Evolutionary conservation across 1,140 invertebrate species (phyloP), one percentile per base, ranked within the genome.

Genomic region (Mactra quadrangularis): DNA sequence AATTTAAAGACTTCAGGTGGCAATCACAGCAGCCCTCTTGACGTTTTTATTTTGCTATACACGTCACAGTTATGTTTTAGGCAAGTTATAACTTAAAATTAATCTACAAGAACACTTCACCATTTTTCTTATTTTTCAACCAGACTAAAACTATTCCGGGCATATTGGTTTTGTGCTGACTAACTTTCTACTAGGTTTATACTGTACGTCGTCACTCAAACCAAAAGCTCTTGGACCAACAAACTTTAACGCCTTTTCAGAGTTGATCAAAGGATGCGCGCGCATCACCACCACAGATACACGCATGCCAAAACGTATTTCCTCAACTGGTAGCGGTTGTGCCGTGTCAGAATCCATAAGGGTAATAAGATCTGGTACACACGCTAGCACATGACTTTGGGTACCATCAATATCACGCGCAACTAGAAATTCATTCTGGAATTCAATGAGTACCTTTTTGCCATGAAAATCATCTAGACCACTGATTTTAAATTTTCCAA

Each of bases 391-490:
- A 17, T 85, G 17, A 1, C 53, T 60, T 13, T 50, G 25, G n/a
- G n/a, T 47, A 4, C 7, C 25, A 6, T 15, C 33, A 13, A 50
- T 53, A 79, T 25, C 86, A 52, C 64, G 83, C 22, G 70, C 89
- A 41, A 91, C 70, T 17, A 92, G 78, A 70, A 90, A 90, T 77
- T 92, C 91, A 78, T 92, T 92, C 76, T 91, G 90, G 71, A 92
- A 92, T 27, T 91, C 89, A 15, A 92, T 77, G 31, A 60, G 9
- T 0, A 90, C 17, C 4, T 60, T 59, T 57, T 82, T 76, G 3
- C 59, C 83, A 6, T 27, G 1, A 75, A 82, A 89, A 1, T 82
- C n/a, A 27, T 87, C 89, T 11, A 86, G 50, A 4, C 89, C 90
- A 25, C 84, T 86, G 15, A 92, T 68, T 22, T 55, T 57, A 3